Conservation (phyloP, 1,140 invertebrate genomes). For the Ptiloglossa arizonensis region DNA sequence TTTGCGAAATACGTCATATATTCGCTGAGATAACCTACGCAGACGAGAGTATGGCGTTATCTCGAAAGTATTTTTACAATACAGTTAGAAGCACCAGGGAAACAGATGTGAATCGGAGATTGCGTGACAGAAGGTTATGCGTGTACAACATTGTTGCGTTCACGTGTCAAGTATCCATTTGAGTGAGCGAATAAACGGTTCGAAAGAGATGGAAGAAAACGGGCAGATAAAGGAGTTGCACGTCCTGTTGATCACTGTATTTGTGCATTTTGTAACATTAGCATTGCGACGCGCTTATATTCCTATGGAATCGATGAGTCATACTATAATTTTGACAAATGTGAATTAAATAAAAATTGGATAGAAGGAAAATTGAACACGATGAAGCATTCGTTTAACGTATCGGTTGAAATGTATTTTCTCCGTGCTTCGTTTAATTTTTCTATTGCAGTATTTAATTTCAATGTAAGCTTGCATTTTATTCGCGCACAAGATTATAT, state of each 20-base stretch:
- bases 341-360: no score
- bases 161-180: no score
- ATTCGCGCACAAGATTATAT: neutral
- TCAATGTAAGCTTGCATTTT: neutral
- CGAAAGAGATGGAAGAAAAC: neutral
- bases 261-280: constrained; percentile 24
- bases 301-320: constrained; percentile 30
- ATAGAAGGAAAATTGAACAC: neutral
- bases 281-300: constrained; percentile 1
- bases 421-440: no score
- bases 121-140: neutral
- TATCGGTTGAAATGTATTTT: no score
- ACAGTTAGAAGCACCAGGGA: neutral
- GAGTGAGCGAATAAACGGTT: constrained; percentile 7
- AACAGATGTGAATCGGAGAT: neutral
- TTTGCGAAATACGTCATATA: neutral
- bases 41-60: neutral
- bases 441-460: no score
- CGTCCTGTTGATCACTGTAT: constrained; percentile 17
- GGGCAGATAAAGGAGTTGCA: neutral
- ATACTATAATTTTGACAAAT: constrained; percentile 10
- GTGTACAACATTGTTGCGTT: neutral
- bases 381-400: neutral
- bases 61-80: constrained; percentile 29
- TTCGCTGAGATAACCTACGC: neutral